Conservation (phyloP, 2,113 vertebrate genomes). For the Ictidomys tridecemlineatus region DNA sequence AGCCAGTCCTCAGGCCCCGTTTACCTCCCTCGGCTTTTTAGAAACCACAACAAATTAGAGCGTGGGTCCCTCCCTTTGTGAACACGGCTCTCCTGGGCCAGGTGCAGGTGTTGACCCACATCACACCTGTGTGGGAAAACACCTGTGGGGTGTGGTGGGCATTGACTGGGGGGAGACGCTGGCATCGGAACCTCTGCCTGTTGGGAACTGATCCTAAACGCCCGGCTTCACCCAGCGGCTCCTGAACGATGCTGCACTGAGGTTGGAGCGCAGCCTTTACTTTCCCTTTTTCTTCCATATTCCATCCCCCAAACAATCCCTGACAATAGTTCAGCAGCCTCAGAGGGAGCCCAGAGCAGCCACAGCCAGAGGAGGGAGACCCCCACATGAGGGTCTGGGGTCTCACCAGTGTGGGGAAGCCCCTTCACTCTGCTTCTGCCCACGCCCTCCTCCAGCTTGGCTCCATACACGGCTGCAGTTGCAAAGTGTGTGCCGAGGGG, state of each 20-base stretch:
- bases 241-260: not conserved
- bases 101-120: fast-evolving
- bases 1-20: fast-evolving
- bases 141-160: not conserved
- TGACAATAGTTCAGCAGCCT: fast-evolving
- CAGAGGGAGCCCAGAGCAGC: too few species aligned
- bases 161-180: not conserved
- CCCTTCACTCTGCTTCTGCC: too few species aligned
- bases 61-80: not conserved
- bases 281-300: not conserved
- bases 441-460: too few species aligned
- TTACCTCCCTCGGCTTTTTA: not conserved
- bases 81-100: not conserved
- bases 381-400: fast-evolving
- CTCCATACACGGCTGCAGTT: fast-evolving
- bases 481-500: not conserved
- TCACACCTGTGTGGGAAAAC: not conserved
- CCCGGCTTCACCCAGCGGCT: not conserved
- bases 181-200: not conserved
- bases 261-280: fast-evolving
- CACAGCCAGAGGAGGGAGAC: too few species aligned
- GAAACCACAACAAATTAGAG: not conserved
- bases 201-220: not conserved
- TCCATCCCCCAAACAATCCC: not conserved
- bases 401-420: fast-evolving